Conservation (phyloP, 2,113 vertebrate genomes). For the Pampusana beccarii region DNA sequence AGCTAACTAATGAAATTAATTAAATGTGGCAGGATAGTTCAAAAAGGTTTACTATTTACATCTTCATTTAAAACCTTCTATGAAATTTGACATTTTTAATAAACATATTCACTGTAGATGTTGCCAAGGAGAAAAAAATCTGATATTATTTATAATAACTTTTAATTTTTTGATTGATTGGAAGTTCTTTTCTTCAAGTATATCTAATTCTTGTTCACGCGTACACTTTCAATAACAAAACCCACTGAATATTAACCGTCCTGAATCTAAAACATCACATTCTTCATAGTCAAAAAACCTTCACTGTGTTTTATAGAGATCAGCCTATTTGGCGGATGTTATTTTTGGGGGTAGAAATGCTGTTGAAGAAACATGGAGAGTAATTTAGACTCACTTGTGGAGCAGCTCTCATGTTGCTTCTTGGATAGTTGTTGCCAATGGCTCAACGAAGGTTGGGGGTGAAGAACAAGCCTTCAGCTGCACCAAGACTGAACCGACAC, state of each 20-base stretch:
- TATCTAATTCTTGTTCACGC: background rate
- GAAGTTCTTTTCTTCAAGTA: background rate
- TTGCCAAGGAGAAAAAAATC: background rate
- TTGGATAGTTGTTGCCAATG: background rate
- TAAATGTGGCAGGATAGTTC: background rate
- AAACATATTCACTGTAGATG: background rate
- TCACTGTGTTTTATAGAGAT: background rate
- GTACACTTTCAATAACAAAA: background rate
- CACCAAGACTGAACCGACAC: background rate
- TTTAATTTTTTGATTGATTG: background rate
- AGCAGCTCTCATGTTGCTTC: background rate
- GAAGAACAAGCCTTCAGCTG: background rate
- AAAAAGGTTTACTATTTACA: background rate
- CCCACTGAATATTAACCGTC: background rate
- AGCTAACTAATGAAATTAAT: background rate
- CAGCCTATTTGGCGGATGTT: background rate
- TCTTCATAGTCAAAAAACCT: background rate
- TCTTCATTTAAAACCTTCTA: background rate
- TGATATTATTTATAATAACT: background rate
- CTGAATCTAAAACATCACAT: background rate
- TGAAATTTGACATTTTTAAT: background rate
- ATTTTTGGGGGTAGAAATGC: background rate
- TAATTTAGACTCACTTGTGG: fast-evolving
- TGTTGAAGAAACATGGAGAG: background rate
- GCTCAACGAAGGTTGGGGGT: background rate